Conservation (phyloP, 2,113 vertebrate genomes). For the Myrmecobius fasciatus region DNA sequence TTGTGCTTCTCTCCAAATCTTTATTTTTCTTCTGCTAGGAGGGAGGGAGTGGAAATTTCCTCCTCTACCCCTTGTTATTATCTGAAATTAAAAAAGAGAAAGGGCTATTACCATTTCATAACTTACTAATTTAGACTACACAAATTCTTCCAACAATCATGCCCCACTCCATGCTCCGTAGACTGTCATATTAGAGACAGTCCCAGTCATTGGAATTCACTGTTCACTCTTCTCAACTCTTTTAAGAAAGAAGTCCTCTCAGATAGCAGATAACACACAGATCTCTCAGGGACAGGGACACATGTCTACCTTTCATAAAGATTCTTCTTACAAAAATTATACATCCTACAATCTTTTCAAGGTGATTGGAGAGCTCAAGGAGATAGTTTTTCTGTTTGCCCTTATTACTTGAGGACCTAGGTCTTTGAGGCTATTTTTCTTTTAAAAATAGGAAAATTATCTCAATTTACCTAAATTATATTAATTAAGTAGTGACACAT, state of each 20-base stretch:
- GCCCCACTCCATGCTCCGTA: neutral
- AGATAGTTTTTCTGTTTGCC: neutral
- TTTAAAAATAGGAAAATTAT: too few relatives aligned
- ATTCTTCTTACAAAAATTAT: neutral
- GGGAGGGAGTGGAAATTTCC: neutral
- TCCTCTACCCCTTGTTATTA: neutral
- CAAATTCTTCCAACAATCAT: neutral
- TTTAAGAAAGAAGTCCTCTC: neutral
- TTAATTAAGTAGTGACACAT: too few relatives aligned
- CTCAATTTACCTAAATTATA: too few relatives aligned
- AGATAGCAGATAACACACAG: neutral
- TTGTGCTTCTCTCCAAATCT: neutral
- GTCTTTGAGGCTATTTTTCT: too few relatives aligned
- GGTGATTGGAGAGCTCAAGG: neutral
- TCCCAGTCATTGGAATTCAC: neutral
- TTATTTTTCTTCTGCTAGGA: neutral
- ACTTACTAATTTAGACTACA: neutral
- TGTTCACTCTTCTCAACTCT: neutral
- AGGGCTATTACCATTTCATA: neutral
- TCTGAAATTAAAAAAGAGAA: neutral
- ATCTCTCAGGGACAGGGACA: neutral
- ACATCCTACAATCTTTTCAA: neutral
- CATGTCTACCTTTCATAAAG: neutral
- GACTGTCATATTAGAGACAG: neutral
- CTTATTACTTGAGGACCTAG: neutral